Conservation (phyloP, 2,797 vertebrate species). For the Urophycis tenuis region DNA sequence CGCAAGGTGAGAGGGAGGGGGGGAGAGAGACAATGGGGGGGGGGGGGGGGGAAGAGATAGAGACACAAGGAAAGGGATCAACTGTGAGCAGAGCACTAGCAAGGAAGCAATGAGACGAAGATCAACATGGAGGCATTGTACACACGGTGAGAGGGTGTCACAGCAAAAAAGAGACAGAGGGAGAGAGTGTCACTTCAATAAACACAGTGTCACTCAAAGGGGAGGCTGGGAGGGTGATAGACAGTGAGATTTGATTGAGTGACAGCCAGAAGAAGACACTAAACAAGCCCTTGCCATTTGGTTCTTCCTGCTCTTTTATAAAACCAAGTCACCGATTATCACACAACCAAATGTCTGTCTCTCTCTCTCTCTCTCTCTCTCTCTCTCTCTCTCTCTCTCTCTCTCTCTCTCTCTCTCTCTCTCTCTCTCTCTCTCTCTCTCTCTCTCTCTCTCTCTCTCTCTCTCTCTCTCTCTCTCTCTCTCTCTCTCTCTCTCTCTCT, state of each 20-base stretch:
- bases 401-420: slow-evolving; percentile 24
- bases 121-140: not conserved
- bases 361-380: slow-evolving; percentile 14
- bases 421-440: slow-evolving; percentile 25
- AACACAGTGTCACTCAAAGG: not conserved
- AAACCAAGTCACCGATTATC: not conserved
- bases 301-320: not conserved
- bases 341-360: not conserved
- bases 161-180: too few relatives aligned
- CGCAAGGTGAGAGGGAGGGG: slow-evolving; percentile 76
- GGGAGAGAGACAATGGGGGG: not conserved
- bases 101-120: too few relatives aligned
- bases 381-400: slow-evolving; percentile 7
- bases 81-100: too few relatives aligned
- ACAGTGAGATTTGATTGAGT: not conserved
- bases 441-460: slow-evolving; percentile 7
- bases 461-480: too few relatives aligned
- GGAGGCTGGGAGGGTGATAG: too few relatives aligned
- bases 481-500: not conserved
- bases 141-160: not conserved
- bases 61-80: too few relatives aligned
- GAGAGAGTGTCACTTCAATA: too few relatives aligned
- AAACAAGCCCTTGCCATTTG: not conserved
- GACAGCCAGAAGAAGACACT: not conserved
- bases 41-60: not conserved